Evolutionary conservation across 2,888 invertebrate genomes (phyloP).

Genomic region (Macrophya annulata): DNA sequence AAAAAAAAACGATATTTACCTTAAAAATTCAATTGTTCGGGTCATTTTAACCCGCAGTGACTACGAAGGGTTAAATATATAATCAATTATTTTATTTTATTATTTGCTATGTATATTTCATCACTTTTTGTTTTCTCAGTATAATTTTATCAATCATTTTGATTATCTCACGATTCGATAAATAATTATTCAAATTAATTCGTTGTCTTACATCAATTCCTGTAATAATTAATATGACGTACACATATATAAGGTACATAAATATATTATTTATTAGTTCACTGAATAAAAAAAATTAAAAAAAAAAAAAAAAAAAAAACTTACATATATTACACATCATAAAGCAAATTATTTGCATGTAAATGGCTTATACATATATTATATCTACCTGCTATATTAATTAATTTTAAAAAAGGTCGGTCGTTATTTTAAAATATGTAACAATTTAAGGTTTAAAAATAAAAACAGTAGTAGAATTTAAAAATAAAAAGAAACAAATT

Average conservation of each 20-base stretch:
- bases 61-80: too few relatives aligned
- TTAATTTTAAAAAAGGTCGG: not conserved
- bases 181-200: not conserved
- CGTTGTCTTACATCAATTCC: not conserved
- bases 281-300: not conserved
- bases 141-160: not conserved
- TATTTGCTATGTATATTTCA: not conserved
- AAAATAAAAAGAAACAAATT: not conserved
- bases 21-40: too few relatives aligned
- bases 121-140: not conserved
- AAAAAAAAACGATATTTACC: too few relatives aligned
- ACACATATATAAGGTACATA: not conserved
- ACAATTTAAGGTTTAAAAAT: not conserved
- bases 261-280: not conserved
- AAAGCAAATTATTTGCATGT: not conserved
- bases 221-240: too few relatives aligned
- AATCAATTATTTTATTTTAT: not conserved
- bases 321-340: not conserved
- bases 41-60: too few relatives aligned
- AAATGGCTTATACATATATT: not conserved
- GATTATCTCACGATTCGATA: not conserved
- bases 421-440: not conserved
- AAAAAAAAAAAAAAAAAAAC: not conserved
- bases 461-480: not conserved
- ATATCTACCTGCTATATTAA: not conserved